Evolutionary conservation across 1,140 invertebrate species (phyloP).

Genomic region (Lasioglossum baleicum): DNA sequence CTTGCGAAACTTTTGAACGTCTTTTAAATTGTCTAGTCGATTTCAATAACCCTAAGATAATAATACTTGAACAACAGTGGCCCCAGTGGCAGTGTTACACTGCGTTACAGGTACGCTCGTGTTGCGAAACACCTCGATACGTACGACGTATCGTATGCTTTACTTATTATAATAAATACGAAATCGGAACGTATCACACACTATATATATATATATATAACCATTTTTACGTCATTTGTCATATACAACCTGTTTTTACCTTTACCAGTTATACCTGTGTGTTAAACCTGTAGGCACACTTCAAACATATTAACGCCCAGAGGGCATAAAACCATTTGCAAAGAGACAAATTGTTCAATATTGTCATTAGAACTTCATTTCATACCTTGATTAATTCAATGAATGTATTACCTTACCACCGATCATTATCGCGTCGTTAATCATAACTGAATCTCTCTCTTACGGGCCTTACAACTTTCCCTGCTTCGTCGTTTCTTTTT

Average conservation of each 20-base stretch:
- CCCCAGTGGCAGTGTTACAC: conserved; percentile 60
- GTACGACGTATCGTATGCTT: conserved; percentile 20
- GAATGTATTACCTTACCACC: conserved; percentile 43
- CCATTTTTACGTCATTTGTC: conserved; percentile 77
- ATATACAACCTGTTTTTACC: conserved; percentile 79
- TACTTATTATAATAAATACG: conserved; percentile 31
- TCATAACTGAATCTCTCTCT: conserved; percentile 38
- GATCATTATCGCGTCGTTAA: conserved; percentile 30
- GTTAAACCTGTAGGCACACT: conserved; percentile 81
- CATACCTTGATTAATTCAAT: conserved; percentile 67
- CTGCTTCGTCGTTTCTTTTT: conserved; percentile 49
- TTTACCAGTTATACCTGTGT: conserved; percentile 78
- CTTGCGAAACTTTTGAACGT: conserved; percentile 49
- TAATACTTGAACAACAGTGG: conserved; percentile 55
- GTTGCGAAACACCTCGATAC: conserved; percentile 47
- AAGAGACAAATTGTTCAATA: conserved; percentile 65
- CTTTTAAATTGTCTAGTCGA: conserved; percentile 52
- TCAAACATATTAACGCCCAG: conserved; percentile 79
- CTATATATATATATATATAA: no score
- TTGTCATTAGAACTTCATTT: conserved; percentile 61
- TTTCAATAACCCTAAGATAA: conserved; percentile 47
- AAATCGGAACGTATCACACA: conserved; percentile 57
- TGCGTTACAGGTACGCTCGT: conserved; percentile 41
- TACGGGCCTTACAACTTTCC: conserved; percentile 28
- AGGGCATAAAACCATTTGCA: conserved; percentile 72